Evolutionary conservation across 2,888 invertebrate species (phyloP).

Genomic region (Aleiodes testaceus): DNA sequence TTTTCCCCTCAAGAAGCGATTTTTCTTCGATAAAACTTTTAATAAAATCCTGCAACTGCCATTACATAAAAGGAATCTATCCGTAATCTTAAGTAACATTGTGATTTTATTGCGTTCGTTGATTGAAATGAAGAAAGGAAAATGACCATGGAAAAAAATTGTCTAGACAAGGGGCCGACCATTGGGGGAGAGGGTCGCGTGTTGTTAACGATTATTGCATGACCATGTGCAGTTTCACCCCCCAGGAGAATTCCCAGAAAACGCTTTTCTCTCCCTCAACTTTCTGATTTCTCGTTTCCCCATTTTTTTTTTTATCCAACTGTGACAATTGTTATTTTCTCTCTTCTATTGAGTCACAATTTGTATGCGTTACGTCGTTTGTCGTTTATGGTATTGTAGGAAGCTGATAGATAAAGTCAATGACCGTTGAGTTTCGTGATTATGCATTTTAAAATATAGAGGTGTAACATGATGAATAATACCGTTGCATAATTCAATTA

Average conservation of each 20-base stretch:
- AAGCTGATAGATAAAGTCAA: slow-evolving; percentile 5
- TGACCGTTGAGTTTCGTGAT: slow-evolving; percentile 14
- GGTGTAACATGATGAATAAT: slow-evolving; percentile 16
- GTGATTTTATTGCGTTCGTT: neutral
- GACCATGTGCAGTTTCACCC: slow-evolving; percentile 46
- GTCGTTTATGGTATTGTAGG: slow-evolving; percentile 16
- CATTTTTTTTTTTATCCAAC: slow-evolving; percentile 7
- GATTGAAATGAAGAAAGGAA: slow-evolving; percentile 18
- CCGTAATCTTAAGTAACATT: too few relatives aligned
- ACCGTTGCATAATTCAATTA: slow-evolving; percentile 9
- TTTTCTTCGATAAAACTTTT: too few relatives aligned
- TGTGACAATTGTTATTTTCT: slow-evolving; percentile 14
- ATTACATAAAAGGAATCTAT: neutral
- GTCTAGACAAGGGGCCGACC: slow-evolving; percentile 49
- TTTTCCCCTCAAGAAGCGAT: too few relatives aligned
- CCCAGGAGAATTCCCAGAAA: slow-evolving; percentile 47
- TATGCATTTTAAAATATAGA: neutral
- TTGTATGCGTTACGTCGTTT: slow-evolving; percentile 28
- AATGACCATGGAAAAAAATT: slow-evolving; percentile 34
- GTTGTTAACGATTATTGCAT: slow-evolving; percentile 52
- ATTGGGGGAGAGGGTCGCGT: slow-evolving; percentile 45
- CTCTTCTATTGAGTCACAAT: neutral
- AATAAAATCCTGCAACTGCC: neutral
- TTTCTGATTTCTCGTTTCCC: slow-evolving; percentile 12
- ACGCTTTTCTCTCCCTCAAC: slow-evolving; percentile 13